Evolutionary conservation across 2,888 invertebrate genomes (phyloP).

Genomic region (Prosopocoilus inquinatus): DNA sequence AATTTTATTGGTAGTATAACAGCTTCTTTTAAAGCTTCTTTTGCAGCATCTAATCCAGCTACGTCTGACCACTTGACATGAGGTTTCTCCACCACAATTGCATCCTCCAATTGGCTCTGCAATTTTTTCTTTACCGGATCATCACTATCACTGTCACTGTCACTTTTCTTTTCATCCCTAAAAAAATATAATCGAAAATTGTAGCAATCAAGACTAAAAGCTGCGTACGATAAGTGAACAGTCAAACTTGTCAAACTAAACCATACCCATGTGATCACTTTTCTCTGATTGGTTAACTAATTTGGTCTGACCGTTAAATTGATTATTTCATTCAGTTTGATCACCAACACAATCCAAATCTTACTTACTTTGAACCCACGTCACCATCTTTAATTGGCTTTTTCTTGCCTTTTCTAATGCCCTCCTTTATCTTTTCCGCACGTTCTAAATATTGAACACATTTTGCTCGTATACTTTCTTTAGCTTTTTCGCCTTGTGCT

Average conservation of each 20-base stretch:
- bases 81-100: constrained; percentile 96
- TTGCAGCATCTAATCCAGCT: constrained; percentile 94
- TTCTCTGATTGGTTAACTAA: no score
- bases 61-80: constrained; percentile 98
- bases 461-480: constrained; percentile 93
- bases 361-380: constrained; percentile 58
- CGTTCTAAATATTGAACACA: constrained; percentile 93
- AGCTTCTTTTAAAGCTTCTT: constrained; percentile 97
- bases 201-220: no score
- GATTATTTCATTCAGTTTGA: no score
- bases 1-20: constrained; percentile 98
- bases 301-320: no score
- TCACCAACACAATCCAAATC: no score
- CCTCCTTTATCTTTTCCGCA: constrained; percentile 95
- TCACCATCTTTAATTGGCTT: constrained; percentile 78
- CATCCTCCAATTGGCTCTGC: constrained; percentile 87
- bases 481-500: constrained; percentile 94
- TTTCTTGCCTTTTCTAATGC: constrained; percentile 81
- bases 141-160: constrained; percentile 84
- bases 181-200: neutral
- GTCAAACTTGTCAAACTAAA: no score
- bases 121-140: constrained; percentile 98
- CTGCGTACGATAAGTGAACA: no score
- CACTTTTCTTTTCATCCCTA: constrained; percentile 80
- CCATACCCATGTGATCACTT: no score